Percentiles rank a stretch among this genome's conserved stretches.
These are phyloP conservation scores for Leuciscus waleckii DNA, from an alignment of 2,797 vertebrate species.

Conservation along the genomic window DNA sequence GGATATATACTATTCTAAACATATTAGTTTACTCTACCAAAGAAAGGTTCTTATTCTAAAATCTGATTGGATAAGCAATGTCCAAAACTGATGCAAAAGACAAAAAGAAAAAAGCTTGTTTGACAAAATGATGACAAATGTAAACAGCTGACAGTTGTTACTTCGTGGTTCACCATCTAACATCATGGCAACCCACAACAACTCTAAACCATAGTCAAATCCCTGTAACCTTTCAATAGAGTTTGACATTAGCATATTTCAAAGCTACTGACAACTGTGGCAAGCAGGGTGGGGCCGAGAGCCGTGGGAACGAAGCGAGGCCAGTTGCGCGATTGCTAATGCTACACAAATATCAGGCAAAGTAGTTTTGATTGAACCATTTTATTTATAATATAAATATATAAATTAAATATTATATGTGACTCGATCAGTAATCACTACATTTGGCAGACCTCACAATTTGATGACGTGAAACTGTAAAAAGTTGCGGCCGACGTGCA, in stretches of 20 bases:
- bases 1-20: background rate
- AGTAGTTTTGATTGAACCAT: background rate
- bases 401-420: no score
- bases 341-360: background rate
- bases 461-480: no score
- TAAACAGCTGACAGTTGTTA: background rate
- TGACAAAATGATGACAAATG: background rate
- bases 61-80: background rate
- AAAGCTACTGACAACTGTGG: background rate
- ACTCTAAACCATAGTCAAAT: background rate
- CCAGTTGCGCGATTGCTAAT: background rate
- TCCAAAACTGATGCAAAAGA: background rate
- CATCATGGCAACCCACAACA: background rate
- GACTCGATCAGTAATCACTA: no score
- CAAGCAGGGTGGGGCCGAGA: background rate
- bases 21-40: background rate
- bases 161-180: background rate
- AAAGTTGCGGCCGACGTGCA: no score
- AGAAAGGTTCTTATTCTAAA: background rate
- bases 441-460: no score
- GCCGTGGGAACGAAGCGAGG: background rate
- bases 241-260: no score
- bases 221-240: background rate
- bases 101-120: background rate
- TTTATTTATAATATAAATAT: background rate